These are phyloP conservation scores for Pyrrhia umbra DNA, from an alignment of 2,888 invertebrate species.

Conservation along the genomic window DNA sequence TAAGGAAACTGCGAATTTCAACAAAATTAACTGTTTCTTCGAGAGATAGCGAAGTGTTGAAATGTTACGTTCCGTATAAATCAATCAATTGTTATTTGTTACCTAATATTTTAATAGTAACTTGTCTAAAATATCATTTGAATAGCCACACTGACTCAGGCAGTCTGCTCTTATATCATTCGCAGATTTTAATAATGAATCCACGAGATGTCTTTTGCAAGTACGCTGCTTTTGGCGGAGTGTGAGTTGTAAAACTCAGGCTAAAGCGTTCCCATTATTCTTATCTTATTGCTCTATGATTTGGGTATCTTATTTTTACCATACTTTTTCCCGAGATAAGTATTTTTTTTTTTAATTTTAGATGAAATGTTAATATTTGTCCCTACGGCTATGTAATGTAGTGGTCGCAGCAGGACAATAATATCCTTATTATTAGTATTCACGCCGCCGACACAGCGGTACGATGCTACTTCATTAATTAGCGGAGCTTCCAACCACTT, in stretches of 20 bases:
- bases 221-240: conserved; percentile 26
- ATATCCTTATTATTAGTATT: conserved; percentile 80
- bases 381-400: conserved; percentile 31
- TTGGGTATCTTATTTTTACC: conserved; percentile 3
- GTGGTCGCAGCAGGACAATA: conserved; percentile 65
- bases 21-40: conserved; percentile 77
- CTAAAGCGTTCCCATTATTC: conserved; percentile 37
- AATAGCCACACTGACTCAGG: conserved; percentile 58
- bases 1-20: conserved; percentile 68
- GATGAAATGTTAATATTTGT: background rate
- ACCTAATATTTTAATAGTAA: conserved; percentile 66
- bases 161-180: conserved; percentile 47
- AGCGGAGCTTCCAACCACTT: conserved; percentile 78
- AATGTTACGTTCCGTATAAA: conserved; percentile 73
- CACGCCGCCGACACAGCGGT: conserved; percentile 68
- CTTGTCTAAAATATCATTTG: conserved; percentile 65
- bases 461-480: conserved; percentile 80
- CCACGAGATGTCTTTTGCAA: conserved; percentile 44
- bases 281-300: conserved; percentile 33
- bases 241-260: conserved; percentile 34
- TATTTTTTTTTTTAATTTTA: background rate
- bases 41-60: conserved; percentile 69
- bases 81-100: conserved; percentile 70
- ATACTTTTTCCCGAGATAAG: no score
- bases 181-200: conserved; percentile 58